phyloP scores from a whole-genome alignment of 2,888 invertebrate species.

The Syrista parreyssii region DNA sequence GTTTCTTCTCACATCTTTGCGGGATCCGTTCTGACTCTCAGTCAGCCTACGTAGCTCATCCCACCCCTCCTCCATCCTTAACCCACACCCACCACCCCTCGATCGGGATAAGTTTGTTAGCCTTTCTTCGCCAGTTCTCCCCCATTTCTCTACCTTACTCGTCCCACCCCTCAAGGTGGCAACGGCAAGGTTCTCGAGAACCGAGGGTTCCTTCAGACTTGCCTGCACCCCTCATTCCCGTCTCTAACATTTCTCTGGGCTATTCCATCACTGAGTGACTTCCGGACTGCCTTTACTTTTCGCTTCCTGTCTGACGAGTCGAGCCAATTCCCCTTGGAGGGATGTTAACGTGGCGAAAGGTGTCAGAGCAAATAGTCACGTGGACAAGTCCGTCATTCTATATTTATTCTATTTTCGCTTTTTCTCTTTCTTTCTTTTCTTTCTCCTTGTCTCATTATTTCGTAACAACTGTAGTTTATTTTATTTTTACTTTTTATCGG shows the following conservation, averaged over 20 bases:
- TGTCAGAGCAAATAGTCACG: slow-evolving; percentile 19
- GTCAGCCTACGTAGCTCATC: slow-evolving; percentile 28
- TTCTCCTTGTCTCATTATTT: no score
- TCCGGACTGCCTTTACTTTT: background rate
- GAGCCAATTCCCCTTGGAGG: background rate
- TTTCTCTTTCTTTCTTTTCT: no score
- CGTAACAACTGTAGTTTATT: no score
- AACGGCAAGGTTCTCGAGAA: background rate
- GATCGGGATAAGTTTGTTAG: slow-evolving; percentile 56
- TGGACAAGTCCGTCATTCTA: background rate
- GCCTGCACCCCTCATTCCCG: background rate
- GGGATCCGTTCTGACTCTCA: slow-evolving; percentile 14
- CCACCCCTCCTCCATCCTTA: background rate
- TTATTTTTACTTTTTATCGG: background rate
- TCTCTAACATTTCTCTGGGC: slow-evolving; percentile 1
- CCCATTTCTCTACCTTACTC: slow-evolving; percentile 32
- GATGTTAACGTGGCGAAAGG: slow-evolving; percentile 7
- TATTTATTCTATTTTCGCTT: background rate
- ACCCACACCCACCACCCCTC: slow-evolving; percentile 32
- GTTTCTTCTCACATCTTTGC: slow-evolving; percentile 25
- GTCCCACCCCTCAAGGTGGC: slow-evolving; percentile 4
- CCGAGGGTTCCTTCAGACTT: background rate
- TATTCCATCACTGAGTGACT: background rate
- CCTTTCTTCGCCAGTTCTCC: slow-evolving; percentile 7
- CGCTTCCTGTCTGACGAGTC: background rate